Conservation (phyloP, 2,888 invertebrate genomes). For the Mechanitis messenoides region DNA sequence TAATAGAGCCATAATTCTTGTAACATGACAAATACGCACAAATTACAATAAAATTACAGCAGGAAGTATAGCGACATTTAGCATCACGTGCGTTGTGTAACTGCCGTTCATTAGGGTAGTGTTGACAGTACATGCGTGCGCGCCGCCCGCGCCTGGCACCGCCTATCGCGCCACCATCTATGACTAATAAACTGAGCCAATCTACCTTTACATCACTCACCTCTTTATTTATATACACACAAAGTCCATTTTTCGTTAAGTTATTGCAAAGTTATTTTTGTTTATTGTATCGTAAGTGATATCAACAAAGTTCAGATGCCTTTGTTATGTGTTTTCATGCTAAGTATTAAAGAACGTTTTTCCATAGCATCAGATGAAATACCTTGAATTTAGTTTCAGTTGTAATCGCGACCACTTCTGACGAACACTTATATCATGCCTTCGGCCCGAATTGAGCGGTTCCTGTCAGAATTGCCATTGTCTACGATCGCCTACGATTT, state of each 20-base stretch:
- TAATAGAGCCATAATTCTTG: conserved; percentile 40
- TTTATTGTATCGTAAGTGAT: conserved; percentile 50
- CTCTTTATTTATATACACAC: conserved; percentile 15
- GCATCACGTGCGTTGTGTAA: conserved; percentile 73
- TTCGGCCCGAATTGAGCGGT: conserved; percentile 72
- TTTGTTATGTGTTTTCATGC: conserved; percentile 40
- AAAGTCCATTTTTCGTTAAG: conserved; percentile 28
- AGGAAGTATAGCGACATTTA: conserved; percentile 70
- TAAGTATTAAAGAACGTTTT: conserved; percentile 40
- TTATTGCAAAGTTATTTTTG: conserved; percentile 35
- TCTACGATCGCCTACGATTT: conserved; percentile 60
- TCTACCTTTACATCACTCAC: conserved; percentile 16
- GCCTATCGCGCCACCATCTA: conserved; percentile 74
- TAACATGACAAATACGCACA: conserved; percentile 75
- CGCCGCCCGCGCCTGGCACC: conserved; percentile 69
- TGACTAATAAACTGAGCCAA: conserved; percentile 68
- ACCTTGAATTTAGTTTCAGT: conserved; percentile 39
- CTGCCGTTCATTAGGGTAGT: conserved; percentile 75
- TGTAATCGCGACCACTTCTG: conserved; percentile 73
- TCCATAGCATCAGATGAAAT: conserved; percentile 4
- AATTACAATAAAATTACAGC: conserved; percentile 70
- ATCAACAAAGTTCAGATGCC: conserved; percentile 43
- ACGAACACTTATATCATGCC: conserved; percentile 67
- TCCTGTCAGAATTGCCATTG: conserved; percentile 62
- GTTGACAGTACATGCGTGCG: conserved; percentile 75